phyloP scores from a whole-genome alignment of 2,888 invertebrate genomes.

The Oligia latruncula region DNA sequence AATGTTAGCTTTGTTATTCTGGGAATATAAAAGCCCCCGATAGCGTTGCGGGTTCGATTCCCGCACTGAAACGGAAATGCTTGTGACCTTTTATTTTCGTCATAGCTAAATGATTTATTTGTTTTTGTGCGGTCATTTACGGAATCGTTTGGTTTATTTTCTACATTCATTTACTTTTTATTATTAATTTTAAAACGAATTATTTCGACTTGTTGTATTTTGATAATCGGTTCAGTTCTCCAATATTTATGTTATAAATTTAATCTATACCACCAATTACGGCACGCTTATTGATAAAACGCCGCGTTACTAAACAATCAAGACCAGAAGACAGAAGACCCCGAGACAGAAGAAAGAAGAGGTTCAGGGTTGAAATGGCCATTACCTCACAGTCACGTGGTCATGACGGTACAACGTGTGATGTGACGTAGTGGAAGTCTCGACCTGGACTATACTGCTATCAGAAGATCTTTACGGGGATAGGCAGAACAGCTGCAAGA shows the following conservation, averaged over 20 bases:
- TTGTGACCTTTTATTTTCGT: not conserved
- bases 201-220: not conserved
- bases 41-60: not conserved
- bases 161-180: not conserved
- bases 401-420: constrained; percentile 88
- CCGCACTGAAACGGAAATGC: not conserved
- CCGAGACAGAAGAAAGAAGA: constrained; percentile 69
- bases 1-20: not conserved
- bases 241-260: not conserved
- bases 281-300: no score
- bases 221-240: not conserved
- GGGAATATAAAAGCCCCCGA: not conserved
- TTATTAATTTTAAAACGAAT: no score
- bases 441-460: constrained; percentile 77
- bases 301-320: not conserved
- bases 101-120: not conserved
- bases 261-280: not conserved
- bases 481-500: not conserved
- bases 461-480: not conserved
- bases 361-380: constrained; percentile 88
- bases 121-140: not conserved
- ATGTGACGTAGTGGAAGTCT: constrained; percentile 90
- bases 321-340: constrained; percentile 53
- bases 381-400: constrained; percentile 90
- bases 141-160: not conserved